Base-by-base conservation (phyloP, 1,140 invertebrate species). In the Caenorhabditis inopinata region DNA sequence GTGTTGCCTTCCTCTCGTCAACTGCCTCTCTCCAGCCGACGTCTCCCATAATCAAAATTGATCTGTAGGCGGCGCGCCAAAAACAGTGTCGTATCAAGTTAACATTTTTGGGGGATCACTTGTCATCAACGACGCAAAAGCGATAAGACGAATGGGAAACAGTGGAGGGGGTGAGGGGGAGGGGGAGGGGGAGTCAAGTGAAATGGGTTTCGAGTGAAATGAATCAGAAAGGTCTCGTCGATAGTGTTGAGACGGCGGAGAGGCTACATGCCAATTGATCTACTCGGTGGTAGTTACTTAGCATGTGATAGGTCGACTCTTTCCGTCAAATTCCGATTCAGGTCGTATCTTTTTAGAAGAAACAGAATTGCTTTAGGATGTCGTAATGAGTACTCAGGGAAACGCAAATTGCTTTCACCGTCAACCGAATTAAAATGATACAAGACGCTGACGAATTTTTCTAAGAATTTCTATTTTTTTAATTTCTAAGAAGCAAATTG, bases 51-150 rank as follows among this genome's bases (percentile, higher is more conserved):
- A 7, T 14, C 38, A 7, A 5, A 42, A 42, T 5, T 42, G 5
- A 42, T 42, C 38, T 7, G 6, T 42, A 42, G 14, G 14, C 38
- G 14, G 6, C 38, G 38, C 38, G n/a, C n/a, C 21, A 5, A 68
- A 68, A 38, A 68, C 58, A 18, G 58, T 68, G 58, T 68, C 58
- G 38, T 68, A 68, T 68, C 58, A 68, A 68, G 38, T 68, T 68
- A 68, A 68, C 58, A 68, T 68, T 68, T 68, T 68, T 68, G 18
- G 32, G 58, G 29, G 58, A 38, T 38, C 18, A 38, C 21, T 68
- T 38, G 58, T 68, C 58, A 68, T 68, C 25, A 14, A 42, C 25
- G n/a, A n/a, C n/a, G n/a, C n/a, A n/a, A n/a, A n/a, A n/a, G n/a
- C n/a, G n/a, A n/a, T n/a, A n/a, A n/a, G n/a, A n/a, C n/a, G n/a